Base-by-base conservation (phyloP, 2,113 vertebrate genomes). In the Haemorhous mexicanus region DNA sequence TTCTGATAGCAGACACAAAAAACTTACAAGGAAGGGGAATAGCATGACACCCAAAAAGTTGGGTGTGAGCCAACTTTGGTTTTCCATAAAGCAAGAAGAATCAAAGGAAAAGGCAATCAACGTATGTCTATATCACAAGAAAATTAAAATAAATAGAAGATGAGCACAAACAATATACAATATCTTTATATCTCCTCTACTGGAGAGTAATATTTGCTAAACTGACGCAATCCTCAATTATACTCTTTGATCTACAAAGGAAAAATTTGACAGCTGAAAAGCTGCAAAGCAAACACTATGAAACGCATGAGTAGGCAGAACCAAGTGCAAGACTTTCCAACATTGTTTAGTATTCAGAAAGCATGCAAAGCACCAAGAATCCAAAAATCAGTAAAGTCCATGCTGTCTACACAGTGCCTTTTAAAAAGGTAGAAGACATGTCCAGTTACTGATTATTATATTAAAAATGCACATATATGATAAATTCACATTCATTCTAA, bases 371-470 rank as follows among this genome's bases (percentile, higher is more conserved):
- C 13, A 81, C 6, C 27, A 78, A 30, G 15, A 11, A 80, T 24
- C 73, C 21, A 33, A 84, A 86, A 64, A 0, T 1, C 21, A 19
- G 2, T 41, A 28, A 23, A 23, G 3, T 28, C 27, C 37, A 27
- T 1, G 11, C 4, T 28, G 8, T 16, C 26, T 3, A 59, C 5
- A 7, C 0, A 30, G 15, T 3, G 5, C 17, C 22, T 50, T 58
- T 47, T 23, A 7, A 58, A 12, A 67, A 30, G 22, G 2, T 12
- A 5, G 14, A 94, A 61, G 5, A 49, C 8, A 8, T 1, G 4
- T 9, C 12, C 6, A 49, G 2, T 16, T 68, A 7, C 15, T 30
- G 26, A 62, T 32, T 20, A 14, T 32, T 21, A 13, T 2, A 58
- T 35, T 26, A 47, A 77, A 24, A 1, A 26, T 30, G 16, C 23